These are phyloP conservation scores for Oryzias curvinotus DNA, from an alignment of 2,113 vertebrate species.

Conservation along the genomic window DNA sequence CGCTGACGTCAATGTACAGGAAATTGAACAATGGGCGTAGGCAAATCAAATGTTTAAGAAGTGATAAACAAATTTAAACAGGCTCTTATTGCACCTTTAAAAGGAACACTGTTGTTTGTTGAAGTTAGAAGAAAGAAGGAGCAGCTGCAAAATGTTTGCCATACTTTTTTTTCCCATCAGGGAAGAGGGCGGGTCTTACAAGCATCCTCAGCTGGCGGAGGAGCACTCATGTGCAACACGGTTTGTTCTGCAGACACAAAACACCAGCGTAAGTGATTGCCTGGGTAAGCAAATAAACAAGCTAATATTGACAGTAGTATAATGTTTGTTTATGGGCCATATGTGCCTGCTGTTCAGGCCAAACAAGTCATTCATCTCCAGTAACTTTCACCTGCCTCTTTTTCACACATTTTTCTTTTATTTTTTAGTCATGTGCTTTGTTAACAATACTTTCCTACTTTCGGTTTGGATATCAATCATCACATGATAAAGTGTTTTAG, in stretches of 20 bases:
- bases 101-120: constrained; percentile 12
- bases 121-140: constrained; percentile 36
- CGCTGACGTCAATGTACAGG: too few relatives aligned
- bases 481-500: not conserved
- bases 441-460: not conserved
- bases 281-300: constrained; percentile 76
- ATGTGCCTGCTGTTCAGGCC: constrained; percentile 56
- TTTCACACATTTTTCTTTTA: not conserved
- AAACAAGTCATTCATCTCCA: constrained; percentile 32
- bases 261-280: constrained; percentile 72
- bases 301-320: constrained; percentile 81
- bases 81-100: too few relatives aligned
- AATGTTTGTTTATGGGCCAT: constrained; percentile 62
- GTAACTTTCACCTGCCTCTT: constrained; percentile 8
- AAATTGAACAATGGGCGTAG: too few relatives aligned
- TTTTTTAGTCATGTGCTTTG: not conserved
- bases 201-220: constrained; percentile 79
- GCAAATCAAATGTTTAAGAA: too few relatives aligned
- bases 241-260: constrained; percentile 82
- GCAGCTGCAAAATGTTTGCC: constrained; percentile 74
- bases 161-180: constrained; percentile 35
- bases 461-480: constrained; percentile 6
- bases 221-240: constrained; percentile 65
- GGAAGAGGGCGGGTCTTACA: constrained; percentile 53
- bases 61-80: too few relatives aligned